A percentile compares a stretch with the other conserved stretches of the same genome.
Evolutionary conservation across 2,888 invertebrate species (phyloP).

Genomic region (Leucania comma): DNA sequence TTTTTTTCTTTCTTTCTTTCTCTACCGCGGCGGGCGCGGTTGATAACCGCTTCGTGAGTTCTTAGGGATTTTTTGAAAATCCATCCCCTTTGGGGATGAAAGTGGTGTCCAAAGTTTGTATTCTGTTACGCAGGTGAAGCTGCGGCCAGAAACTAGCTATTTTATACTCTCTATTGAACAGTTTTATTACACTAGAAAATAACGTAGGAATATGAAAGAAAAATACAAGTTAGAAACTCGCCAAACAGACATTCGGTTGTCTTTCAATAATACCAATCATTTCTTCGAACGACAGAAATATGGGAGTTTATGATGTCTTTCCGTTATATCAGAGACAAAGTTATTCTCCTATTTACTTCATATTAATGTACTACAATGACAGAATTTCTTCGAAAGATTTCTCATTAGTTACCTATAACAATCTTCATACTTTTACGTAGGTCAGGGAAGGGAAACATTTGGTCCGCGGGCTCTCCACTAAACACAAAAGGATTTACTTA

Average conservation of each 20-base stretch:
- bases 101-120: too few species aligned
- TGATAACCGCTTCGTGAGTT: too few species aligned
- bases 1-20: too few species aligned
- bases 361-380: constrained; percentile 30
- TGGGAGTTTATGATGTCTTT: constrained; percentile 8
- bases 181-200: too few species aligned
- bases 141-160: too few species aligned
- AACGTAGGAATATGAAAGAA: not conserved
- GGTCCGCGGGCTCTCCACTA: not conserved
- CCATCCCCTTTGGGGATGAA: too few species aligned
- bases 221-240: not conserved
- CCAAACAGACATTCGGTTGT: not conserved
- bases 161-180: too few species aligned
- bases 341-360: constrained; percentile 21
- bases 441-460: not conserved
- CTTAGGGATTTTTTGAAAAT: too few species aligned
- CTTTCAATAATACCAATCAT: not conserved
- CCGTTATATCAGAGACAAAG: constrained; percentile 12
- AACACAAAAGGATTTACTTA: not conserved
- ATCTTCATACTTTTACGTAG: constrained; percentile 12
- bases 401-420: constrained; percentile 39
- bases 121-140: too few species aligned
- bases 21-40: too few species aligned
- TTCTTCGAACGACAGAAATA: not conserved
- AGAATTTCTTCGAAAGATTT: constrained; percentile 14